Evolutionary conservation across 2,888 invertebrate genomes (phyloP).

Genomic region (Ormyrus thymus): DNA sequence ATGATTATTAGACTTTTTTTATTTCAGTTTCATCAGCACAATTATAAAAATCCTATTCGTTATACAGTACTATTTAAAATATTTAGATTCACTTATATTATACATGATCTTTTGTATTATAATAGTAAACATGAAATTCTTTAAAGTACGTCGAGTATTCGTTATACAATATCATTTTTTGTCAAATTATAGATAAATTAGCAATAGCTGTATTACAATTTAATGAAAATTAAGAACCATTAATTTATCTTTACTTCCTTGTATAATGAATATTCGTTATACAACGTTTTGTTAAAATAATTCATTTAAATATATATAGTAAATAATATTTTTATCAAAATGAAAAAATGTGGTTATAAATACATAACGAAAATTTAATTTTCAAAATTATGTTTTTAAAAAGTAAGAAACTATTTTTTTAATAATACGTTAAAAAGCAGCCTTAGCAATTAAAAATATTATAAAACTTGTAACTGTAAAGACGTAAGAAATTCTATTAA

Average conservation of each 20-base stretch:
- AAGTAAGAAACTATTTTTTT: conserved; percentile 51
- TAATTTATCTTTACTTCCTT: conserved; percentile 19
- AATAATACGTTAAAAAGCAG: conserved; percentile 45
- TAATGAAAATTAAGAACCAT: conserved; percentile 28
- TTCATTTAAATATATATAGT: conserved; percentile 43
- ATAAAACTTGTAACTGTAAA: conserved; percentile 47
- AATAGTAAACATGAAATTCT: conserved; percentile 33
- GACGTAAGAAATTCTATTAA: conserved; percentile 38
- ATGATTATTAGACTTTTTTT: conserved; percentile 49
- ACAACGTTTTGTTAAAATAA: conserved; percentile 45
- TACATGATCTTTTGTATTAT: conserved; percentile 39
- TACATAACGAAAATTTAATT: conserved; percentile 48
- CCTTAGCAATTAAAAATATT: conserved; percentile 32
- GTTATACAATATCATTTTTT: conserved; percentile 33
- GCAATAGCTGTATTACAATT: conserved; percentile 20
- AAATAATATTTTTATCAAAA: conserved; percentile 51
- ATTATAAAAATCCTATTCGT: conserved; percentile 50
- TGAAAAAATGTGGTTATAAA: conserved; percentile 22
- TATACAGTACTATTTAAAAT: conserved; percentile 41
- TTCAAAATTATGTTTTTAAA: conserved; percentile 50
- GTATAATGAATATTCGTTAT: conserved; percentile 50
- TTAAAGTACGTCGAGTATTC: conserved; percentile 47
- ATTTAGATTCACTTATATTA: conserved; percentile 37
- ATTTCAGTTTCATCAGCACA: conserved; percentile 48
- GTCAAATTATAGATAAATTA: conserved; percentile 35